phyloP scores from a whole-genome alignment of 2,113 vertebrate species.

The Geococcyx californianus region DNA sequence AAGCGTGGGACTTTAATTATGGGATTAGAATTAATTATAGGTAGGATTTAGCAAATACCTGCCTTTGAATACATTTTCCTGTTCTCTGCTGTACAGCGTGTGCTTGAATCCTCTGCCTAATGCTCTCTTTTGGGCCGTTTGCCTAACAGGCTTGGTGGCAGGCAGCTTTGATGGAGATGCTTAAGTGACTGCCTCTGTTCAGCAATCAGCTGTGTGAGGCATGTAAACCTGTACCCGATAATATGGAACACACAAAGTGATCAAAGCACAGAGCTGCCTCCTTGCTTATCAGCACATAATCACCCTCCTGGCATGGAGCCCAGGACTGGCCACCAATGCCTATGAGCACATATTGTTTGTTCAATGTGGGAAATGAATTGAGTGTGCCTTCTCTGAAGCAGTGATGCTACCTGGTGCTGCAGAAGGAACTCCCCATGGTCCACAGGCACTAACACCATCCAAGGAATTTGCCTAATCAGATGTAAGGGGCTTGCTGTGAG shows the following conservation, averaged over 20 bases:
- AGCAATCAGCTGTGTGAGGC: rapidly evolving
- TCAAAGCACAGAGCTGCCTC: not conserved
- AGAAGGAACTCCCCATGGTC: not conserved
- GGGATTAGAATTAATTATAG: constrained; percentile 53
- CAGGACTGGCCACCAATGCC: rapidly evolving
- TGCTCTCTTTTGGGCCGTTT: constrained; percentile 3
- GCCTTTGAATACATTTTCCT: constrained; percentile 14
- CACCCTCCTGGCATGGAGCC: rapidly evolving
- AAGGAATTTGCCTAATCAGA: not conserved
- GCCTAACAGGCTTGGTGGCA: constrained; percentile 27
- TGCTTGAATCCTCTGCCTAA: not conserved
- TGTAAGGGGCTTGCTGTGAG: rapidly evolving
- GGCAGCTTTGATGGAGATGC: not conserved
- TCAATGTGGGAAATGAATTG: not conserved
- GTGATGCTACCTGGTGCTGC: rapidly evolving
- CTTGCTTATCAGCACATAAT: rapidly evolving
- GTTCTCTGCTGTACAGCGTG: not conserved
- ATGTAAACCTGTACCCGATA: rapidly evolving
- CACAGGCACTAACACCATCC: not conserved
- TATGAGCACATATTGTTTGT: not conserved
- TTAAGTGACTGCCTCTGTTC: rapidly evolving
- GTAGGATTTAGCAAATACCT: constrained; percentile 54
- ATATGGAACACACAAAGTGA: not conserved
- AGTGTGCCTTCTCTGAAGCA: not conserved
- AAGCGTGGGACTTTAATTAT: constrained; percentile 39